Conservation (phyloP, 2,797 vertebrate genomes). For the Anabas testudineus region DNA sequence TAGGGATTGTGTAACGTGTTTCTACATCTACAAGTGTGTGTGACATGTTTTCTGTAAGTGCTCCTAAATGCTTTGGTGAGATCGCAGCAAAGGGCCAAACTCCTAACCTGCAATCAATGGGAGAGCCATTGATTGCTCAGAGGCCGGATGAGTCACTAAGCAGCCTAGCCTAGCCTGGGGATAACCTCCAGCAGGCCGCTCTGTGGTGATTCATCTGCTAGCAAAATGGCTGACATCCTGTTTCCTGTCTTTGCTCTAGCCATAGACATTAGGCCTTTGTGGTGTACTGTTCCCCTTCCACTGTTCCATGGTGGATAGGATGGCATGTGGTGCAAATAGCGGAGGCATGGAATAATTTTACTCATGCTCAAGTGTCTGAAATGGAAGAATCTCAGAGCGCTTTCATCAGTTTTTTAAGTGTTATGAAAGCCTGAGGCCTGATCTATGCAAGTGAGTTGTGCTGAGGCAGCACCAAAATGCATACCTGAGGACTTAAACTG, state of each 20-base stretch:
- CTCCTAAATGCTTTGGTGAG: conserved; percentile 13
- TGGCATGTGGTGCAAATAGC: conserved; percentile 18
- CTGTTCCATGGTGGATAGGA: conserved; percentile 43
- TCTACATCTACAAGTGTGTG: conserved; percentile 23
- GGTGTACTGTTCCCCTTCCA: conserved; percentile 34
- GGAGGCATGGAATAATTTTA: conserved; percentile 27
- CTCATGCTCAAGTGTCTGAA: conserved; percentile 22
- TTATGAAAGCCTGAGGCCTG: conserved; percentile 10
- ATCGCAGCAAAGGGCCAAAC: conserved; percentile 25
- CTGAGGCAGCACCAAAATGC: conserved; percentile 31
- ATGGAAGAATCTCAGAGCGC: neutral
- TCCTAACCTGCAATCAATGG: conserved; percentile 36
- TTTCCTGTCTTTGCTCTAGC: conserved; percentile 52
- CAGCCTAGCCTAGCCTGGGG: conserved; percentile 44
- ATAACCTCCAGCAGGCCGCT: conserved; percentile 51
- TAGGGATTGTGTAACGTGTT: conserved; percentile 12
- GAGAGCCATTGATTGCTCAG: conserved; percentile 45
- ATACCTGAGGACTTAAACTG: conserved; percentile 36
- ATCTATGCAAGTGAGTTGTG: conserved; percentile 5
- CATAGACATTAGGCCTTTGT: conserved; percentile 46
- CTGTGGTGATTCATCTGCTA: conserved; percentile 69
- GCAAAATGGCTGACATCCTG: conserved; percentile 77
- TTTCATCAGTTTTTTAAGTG: conserved; percentile 12
- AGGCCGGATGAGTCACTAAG: conserved; percentile 69
- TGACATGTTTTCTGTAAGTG: conserved; percentile 45